Percentiles rank a stretch among this genome's conserved stretches.
Conservation (phyloP, 2,113 vertebrate genomes). For the Ceuthmochares aereus region DNA sequence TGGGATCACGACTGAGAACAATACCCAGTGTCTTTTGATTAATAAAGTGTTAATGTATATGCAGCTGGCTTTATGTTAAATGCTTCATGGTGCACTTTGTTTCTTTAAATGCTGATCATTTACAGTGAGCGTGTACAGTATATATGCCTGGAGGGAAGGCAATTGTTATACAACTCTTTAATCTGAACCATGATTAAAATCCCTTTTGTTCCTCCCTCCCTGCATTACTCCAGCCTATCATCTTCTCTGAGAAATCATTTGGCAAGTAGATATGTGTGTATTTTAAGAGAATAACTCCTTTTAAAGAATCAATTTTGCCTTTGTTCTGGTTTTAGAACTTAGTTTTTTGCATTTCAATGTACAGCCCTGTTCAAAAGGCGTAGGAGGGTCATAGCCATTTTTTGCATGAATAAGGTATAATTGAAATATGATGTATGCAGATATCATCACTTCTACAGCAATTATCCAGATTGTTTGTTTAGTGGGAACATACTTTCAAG, state of each 20-base stretch:
- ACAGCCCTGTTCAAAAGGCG: not conserved
- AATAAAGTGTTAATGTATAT: constrained; percentile 37
- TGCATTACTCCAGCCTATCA: constrained; percentile 58
- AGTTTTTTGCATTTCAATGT: constrained; percentile 52
- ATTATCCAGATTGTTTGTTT: constrained; percentile 51
- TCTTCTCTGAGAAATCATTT: constrained; percentile 64
- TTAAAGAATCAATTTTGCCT: constrained; percentile 44
- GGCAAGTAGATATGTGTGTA: constrained; percentile 55
- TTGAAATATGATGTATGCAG: constrained; percentile 63
- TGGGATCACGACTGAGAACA: not conserved
- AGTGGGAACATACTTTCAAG: constrained; percentile 35
- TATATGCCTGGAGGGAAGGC: constrained; percentile 62
- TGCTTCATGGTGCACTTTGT: constrained; percentile 15
- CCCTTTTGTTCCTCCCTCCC: constrained; percentile 62
- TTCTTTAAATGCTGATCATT: constrained; percentile 54
- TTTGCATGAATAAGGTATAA: constrained; percentile 54
- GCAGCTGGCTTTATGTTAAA: constrained; percentile 31
- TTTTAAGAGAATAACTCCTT: constrained; percentile 59
- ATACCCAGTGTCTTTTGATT: not conserved
- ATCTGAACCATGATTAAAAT: constrained; percentile 63
- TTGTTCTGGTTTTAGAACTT: constrained; percentile 60
- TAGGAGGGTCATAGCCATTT: constrained; percentile 55
- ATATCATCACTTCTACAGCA: constrained; percentile 56
- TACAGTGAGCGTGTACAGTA: constrained; percentile 38
- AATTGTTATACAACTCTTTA: constrained; percentile 67